phyloP scores from a whole-genome alignment of 1,140 invertebrate species.

The Megalopta genalis region DNA sequence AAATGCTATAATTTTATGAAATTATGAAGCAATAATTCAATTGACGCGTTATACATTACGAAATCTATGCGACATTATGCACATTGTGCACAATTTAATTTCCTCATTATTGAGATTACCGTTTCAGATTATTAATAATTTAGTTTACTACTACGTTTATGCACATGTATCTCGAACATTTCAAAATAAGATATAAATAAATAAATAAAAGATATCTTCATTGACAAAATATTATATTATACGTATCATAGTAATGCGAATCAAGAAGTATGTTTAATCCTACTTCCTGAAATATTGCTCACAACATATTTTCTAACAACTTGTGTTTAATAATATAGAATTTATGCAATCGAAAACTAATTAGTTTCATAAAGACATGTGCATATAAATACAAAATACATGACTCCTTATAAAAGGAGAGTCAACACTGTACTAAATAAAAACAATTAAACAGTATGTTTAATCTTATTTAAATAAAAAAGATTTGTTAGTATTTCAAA shows the following conservation, averaged over 20 bases:
- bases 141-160: constrained; percentile 36
- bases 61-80: constrained; percentile 40
- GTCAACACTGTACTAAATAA: constrained; percentile 41
- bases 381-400: constrained; percentile 36
- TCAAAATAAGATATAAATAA: constrained; percentile 69
- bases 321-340: constrained; percentile 11
- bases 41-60: constrained; percentile 37
- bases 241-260: constrained; percentile 44
- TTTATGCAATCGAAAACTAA: constrained; percentile 29
- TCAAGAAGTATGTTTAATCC: constrained; percentile 32
- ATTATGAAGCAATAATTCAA: constrained; percentile 41
- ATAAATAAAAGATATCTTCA: constrained; percentile 72
- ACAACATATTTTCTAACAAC: constrained; percentile 14
- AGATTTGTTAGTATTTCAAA: background rate
- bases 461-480: constrained; percentile 3
- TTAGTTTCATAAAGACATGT: constrained; percentile 33
- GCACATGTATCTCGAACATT: constrained; percentile 41
- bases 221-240: constrained; percentile 49
- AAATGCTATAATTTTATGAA: constrained; percentile 42
- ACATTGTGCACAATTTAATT: constrained; percentile 33
- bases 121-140: constrained; percentile 42
- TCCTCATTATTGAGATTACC: constrained; percentile 54
- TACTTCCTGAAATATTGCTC: constrained; percentile 33
- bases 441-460: constrained; percentile 35
- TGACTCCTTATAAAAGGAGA: constrained; percentile 26